Conservation (phyloP, 1,140 invertebrate genomes). For the Littorina saxatilis region DNA sequence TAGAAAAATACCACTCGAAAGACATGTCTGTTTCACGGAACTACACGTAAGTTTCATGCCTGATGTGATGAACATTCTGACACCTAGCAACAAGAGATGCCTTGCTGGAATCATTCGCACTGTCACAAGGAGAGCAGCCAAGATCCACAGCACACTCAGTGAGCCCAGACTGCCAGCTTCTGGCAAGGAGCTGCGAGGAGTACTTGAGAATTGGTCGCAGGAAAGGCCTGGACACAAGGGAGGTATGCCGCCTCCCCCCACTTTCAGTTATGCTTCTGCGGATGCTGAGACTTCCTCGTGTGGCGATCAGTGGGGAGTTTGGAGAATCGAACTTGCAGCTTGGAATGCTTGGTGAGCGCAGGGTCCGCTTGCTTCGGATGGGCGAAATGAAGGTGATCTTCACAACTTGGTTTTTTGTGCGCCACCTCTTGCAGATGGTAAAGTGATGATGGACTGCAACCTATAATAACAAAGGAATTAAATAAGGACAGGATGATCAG, state of each 20-base stretch:
- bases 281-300: neutral
- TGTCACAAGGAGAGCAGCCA: neutral
- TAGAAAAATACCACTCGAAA: too few species aligned
- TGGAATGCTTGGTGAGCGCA: constrained; percentile 1
- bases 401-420: constrained; percentile 25
- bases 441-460: constrained; percentile 40
- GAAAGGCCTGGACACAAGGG: neutral
- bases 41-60: neutral
- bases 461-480: constrained; percentile 12
- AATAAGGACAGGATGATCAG: too few species aligned
- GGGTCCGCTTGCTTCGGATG: constrained; percentile 4
- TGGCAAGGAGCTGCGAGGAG: constrained; percentile 8
- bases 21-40: too few species aligned
- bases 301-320: neutral
- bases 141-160: neutral
- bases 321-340: constrained; percentile 7
- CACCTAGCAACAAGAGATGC: too few species aligned
- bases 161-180: neutral
- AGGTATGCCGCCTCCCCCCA: neutral
- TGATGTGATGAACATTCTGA: neutral
- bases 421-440: constrained; percentile 35
- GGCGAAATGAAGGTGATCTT: constrained; percentile 25
- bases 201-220: constrained; percentile 17
- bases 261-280: neutral
- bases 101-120: too few species aligned